These are phyloP conservation scores for Crotalus tigris DNA, from an alignment of 2,113 vertebrate genomes.

Conservation along the genomic window DNA sequence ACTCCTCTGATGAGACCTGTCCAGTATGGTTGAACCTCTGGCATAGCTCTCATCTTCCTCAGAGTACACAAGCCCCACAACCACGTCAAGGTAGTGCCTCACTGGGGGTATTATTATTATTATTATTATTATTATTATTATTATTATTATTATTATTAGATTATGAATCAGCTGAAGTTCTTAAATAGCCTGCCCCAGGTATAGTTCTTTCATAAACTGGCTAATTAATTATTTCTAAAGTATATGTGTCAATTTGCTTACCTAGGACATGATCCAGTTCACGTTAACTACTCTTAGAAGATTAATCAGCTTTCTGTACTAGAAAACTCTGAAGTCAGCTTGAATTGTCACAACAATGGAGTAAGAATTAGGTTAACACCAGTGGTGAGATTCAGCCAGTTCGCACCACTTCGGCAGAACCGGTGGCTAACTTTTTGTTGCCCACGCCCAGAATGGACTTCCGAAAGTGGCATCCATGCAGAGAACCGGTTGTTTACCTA, in stretches of 20 bases:
- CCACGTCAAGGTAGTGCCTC: too few species aligned
- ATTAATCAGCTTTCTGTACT: background rate
- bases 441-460: too few species aligned
- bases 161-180: background rate
- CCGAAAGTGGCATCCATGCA: too few species aligned
- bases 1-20: too few species aligned
- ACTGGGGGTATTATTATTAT: too few species aligned
- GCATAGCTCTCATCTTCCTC: too few species aligned
- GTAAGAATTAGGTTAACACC: background rate
- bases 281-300: background rate
- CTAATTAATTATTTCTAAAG: background rate
- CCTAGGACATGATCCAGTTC: background rate
- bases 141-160: background rate
- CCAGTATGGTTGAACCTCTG: too few species aligned
- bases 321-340: background rate
- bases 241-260: background rate
- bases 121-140: background rate
- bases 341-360: background rate
- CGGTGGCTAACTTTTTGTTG: too few species aligned
- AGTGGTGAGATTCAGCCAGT: too few species aligned
- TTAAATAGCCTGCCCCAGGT: background rate
- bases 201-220: background rate
- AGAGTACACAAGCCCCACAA: too few species aligned
- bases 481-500: too few species aligned
- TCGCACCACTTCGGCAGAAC: too few species aligned